Evolutionary conservation across 2,113 vertebrate species (phyloP).

Genomic region (Ictalurus punctatus): DNA sequence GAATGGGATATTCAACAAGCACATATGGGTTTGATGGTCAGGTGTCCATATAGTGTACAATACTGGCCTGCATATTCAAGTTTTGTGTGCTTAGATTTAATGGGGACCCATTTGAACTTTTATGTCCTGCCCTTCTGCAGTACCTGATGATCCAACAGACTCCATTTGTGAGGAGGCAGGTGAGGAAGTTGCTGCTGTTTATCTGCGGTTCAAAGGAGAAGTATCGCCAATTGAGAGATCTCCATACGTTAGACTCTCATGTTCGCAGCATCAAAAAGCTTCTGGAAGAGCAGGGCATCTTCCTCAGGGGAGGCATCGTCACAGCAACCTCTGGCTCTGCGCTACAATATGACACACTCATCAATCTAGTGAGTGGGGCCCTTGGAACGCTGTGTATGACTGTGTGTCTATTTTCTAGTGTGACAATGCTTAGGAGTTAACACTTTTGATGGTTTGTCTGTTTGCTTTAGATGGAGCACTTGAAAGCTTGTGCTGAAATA

Average conservation of each 20-base stretch:
- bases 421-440: neutral
- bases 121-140: conserved; percentile 63
- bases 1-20: neutral
- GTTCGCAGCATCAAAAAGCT: conserved; percentile 93
- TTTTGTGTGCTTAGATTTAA: neutral
- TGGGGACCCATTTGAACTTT: neutral
- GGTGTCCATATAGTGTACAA: neutral
- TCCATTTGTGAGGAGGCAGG: conserved; percentile 93
- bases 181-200: conserved; percentile 94
- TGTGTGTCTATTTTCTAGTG: neutral
- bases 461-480: conserved; percentile 90
- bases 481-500: conserved; percentile 98
- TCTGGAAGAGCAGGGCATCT: conserved; percentile 95
- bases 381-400: neutral
- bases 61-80: neutral
- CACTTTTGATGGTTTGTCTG: neutral
- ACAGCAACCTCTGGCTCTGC: conserved; percentile 94
- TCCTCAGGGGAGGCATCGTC: conserved; percentile 89
- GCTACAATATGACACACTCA: conserved; percentile 94
- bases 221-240: conserved; percentile 92
- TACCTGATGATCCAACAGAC: conserved; percentile 99
- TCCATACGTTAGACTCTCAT: conserved; percentile 95
- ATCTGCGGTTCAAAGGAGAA: conserved; percentile 99
- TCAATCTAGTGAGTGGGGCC: conserved; percentile 75
- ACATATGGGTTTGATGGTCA: neutral